phyloP scores from a whole-genome alignment of 2,797 vertebrate genomes.

The Sylvia borin region DNA sequence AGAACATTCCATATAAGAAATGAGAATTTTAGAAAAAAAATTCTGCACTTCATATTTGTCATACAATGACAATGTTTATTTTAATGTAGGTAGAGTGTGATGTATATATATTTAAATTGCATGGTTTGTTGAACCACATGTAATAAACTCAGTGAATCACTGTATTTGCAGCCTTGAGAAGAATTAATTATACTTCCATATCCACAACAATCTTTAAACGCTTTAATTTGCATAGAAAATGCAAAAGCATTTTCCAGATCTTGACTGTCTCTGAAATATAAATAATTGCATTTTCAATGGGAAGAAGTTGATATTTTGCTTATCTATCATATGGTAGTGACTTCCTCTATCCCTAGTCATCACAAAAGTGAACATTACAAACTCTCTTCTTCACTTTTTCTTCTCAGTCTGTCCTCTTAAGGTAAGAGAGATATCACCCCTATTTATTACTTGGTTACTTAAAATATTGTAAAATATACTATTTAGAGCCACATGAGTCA shows the following conservation, averaged over 20 bases:
- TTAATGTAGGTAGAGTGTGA: conserved; percentile 3
- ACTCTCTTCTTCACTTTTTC: not conserved
- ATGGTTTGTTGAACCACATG: conserved; percentile 37
- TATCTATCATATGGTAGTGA: not conserved
- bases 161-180: conserved; percentile 39
- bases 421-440: not conserved
- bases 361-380: not conserved
- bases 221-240: not conserved
- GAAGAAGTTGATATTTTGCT: not conserved
- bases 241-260: not conserved
- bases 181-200: conserved; percentile 41
- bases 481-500: not conserved
- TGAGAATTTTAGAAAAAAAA: not conserved
- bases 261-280: not conserved
- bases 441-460: not conserved
- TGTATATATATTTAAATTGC: conserved; percentile 41
- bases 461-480: not conserved
- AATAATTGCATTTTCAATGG: not conserved
- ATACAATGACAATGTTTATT: not conserved
- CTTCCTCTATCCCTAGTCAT: not conserved
- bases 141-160: conserved; percentile 41
- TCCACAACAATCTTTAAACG: not conserved
- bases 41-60: not conserved
- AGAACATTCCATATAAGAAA: not conserved
- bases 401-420: not conserved